Percentiles rank a stretch among this genome's conserved stretches.
Conservation (phyloP, 2,797 vertebrate genomes). For the Anguilla marmorata region DNA sequence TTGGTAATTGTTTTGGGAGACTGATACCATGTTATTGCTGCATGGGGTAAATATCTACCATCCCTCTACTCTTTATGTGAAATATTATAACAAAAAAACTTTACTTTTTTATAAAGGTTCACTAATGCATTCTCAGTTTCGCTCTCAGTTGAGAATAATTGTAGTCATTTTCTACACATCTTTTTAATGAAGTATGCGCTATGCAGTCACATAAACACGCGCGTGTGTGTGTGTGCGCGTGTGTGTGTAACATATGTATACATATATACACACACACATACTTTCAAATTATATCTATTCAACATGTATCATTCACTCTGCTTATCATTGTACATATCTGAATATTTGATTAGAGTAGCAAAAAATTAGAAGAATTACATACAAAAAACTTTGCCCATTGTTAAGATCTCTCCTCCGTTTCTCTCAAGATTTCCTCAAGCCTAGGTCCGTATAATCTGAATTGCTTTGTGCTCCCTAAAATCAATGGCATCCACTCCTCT, state of each 20-base stretch:
- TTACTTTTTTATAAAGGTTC: constrained; percentile 45
- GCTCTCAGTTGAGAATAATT: neutral
- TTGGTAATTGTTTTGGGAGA: constrained; percentile 74
- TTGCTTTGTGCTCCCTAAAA: constrained; percentile 69
- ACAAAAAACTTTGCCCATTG: neutral
- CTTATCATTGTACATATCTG: neutral
- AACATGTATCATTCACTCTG: neutral
- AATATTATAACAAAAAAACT: constrained; percentile 14
- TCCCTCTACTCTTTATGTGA: constrained; percentile 70
- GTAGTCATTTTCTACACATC: neutral
- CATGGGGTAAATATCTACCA: constrained; percentile 77
- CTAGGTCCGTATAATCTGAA: constrained; percentile 75
- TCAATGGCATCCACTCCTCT: constrained; percentile 67
- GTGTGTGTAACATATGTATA: neutral
- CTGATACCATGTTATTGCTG: constrained; percentile 83
- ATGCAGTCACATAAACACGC: neutral
- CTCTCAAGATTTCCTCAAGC: constrained; percentile 55
- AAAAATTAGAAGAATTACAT: neutral
- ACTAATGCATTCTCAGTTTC: neutral
- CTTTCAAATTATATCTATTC: neutral
- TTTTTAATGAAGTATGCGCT: constrained; percentile 1
- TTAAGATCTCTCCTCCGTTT: neutral
- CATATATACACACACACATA: neutral
- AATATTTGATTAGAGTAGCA: neutral
- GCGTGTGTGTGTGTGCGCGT: too few relatives aligned